Evolutionary conservation across 2,888 invertebrate genomes (phyloP).

Genomic region (Linnaemya tessellans): DNA sequence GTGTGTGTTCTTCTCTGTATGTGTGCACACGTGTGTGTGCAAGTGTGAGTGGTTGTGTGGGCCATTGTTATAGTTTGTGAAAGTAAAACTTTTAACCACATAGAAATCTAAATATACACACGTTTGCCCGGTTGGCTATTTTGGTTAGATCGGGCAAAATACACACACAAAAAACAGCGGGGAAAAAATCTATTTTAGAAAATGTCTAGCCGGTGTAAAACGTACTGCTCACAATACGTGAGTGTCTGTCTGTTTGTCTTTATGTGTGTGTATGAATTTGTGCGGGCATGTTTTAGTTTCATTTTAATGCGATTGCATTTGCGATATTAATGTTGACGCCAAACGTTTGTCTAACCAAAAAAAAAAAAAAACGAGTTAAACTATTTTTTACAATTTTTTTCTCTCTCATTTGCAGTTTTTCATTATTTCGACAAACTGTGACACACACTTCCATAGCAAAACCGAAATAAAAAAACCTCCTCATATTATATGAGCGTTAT

Average conservation of each 20-base stretch:
- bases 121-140: slow-evolving; percentile 54
- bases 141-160: slow-evolving; percentile 59
- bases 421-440: slow-evolving; percentile 45
- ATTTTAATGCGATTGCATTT: slow-evolving; percentile 79
- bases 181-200: slow-evolving; percentile 33
- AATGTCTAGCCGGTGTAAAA: slow-evolving; percentile 57
- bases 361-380: slow-evolving; percentile 47
- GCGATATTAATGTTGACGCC: slow-evolving; percentile 73
- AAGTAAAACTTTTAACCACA: slow-evolving; percentile 60
- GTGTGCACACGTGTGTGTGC: not conserved
- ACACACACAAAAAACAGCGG: slow-evolving; percentile 40
- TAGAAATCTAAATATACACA: slow-evolving; percentile 46
- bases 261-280: not conserved
- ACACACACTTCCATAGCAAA: slow-evolving; percentile 6
- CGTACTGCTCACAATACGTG: not conserved
- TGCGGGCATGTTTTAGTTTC: slow-evolving; percentile 39
- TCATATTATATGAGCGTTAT: not conserved
- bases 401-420: slow-evolving; percentile 23
- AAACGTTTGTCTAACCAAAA: slow-evolving; percentile 61
- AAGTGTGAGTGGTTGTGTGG: not conserved
- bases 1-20: not conserved
- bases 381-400: slow-evolving; percentile 34
- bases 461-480: not conserved
- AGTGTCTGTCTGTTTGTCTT: not conserved
- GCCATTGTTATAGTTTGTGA: slow-evolving; percentile 3